phyloP scores from a whole-genome alignment of 2,797 vertebrate species.

The Oreochromis grahami region DNA sequence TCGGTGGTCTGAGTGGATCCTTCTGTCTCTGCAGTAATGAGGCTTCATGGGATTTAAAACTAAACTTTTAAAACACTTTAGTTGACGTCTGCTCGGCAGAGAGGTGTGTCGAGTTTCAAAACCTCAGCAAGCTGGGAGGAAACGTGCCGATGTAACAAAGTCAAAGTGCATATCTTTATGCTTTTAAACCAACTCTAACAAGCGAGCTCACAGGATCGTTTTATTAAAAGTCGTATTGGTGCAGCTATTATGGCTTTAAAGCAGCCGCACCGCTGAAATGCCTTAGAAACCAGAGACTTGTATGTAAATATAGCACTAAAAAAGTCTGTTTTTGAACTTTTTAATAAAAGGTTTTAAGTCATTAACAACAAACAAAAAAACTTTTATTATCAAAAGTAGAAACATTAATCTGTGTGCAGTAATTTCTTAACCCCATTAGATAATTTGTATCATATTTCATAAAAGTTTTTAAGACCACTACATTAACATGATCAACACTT shows the following conservation, averaged over 20 bases:
- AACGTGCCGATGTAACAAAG: neutral
- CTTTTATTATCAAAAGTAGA: neutral
- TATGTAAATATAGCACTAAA: neutral
- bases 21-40: conserved; percentile 40
- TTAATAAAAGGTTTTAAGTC: neutral
- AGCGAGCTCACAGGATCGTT: neutral
- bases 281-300: neutral
- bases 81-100: neutral
- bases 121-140: neutral
- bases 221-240: neutral
- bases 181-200: neutral
- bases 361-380: neutral
- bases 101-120: neutral
- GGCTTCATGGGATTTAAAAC: conserved; percentile 39
- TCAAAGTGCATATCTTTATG: neutral
- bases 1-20: conserved; percentile 22
- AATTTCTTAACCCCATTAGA: neutral
- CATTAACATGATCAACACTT: neutral
- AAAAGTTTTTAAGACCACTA: neutral
- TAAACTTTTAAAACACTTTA: conserved; percentile 5
- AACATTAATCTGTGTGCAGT: neutral
- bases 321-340: neutral
- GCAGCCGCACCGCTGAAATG: neutral
- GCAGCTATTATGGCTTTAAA: neutral
- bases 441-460: neutral